phyloP scores from a whole-genome alignment of 2,113 vertebrate species.

The Malurus melanocephalus region DNA sequence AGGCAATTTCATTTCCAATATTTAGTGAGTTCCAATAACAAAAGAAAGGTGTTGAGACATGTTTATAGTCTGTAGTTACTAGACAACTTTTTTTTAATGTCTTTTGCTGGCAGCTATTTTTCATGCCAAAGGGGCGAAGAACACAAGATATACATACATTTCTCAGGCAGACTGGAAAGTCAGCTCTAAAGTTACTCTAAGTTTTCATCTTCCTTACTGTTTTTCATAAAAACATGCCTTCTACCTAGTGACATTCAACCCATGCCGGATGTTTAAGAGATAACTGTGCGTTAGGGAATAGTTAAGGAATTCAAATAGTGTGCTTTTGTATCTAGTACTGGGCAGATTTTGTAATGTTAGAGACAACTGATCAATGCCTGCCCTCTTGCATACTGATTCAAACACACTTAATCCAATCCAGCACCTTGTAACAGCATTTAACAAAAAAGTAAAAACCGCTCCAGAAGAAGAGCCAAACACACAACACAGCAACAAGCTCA shows the following conservation, averaged over 20 bases:
- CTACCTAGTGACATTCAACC: neutral
- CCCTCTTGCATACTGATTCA: neutral
- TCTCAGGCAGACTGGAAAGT: neutral
- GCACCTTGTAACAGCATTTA: neutral
- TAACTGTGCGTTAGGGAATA: neutral
- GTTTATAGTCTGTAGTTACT: neutral
- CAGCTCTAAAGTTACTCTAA: neutral
- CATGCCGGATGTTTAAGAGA: neutral
- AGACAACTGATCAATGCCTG: neutral
- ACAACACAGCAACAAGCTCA: neutral
- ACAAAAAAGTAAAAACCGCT: neutral
- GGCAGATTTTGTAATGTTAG: neutral
- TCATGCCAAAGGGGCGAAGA: neutral
- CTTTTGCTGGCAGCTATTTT: neutral
- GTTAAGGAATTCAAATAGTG: neutral
- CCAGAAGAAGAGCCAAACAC: neutral
- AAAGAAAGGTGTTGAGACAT: neutral
- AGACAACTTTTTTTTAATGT: neutral
- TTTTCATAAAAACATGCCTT: neutral
- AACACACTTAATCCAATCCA: neutral
- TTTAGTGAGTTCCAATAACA: neutral
- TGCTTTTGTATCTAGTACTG: fast-evolving
- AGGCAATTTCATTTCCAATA: neutral
- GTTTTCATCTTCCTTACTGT: neutral
- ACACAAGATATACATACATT: neutral